These are phyloP conservation scores for Manis crassicaudata DNA, from an alignment of 2,797 vertebrate species.

Conservation along the genomic window DNA sequence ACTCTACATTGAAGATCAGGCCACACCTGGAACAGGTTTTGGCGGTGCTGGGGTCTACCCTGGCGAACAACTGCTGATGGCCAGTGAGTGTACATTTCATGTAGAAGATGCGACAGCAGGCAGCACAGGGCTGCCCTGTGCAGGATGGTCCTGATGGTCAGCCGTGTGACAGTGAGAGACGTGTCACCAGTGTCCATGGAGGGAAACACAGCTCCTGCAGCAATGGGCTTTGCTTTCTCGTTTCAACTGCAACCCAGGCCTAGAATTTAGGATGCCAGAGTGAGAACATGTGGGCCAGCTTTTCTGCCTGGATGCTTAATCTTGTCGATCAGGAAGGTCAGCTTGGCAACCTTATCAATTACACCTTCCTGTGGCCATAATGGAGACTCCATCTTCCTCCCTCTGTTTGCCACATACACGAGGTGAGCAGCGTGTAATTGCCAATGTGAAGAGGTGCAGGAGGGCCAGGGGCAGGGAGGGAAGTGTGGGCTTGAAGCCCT, in stretches of 20 bases:
- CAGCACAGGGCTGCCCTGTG: too few species aligned
- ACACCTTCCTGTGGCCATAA: neutral
- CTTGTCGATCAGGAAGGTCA: neutral
- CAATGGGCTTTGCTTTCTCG: neutral
- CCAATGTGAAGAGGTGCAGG: neutral
- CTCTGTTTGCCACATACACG: neutral
- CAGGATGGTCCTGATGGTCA: neutral
- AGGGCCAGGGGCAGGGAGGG: neutral
- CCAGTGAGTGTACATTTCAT: fast-evolving
- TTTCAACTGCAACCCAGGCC: neutral
- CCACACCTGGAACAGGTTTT: neutral
- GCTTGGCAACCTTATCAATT: neutral
- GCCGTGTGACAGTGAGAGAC: fast-evolving
- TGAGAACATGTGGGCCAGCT: neutral
- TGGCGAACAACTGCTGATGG: neutral
- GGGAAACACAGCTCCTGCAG: neutral
- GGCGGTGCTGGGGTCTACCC: neutral
- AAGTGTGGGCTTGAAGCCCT: too few species aligned
- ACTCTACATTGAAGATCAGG: neutral
- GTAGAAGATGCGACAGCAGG: neutral
- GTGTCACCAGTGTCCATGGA: fast-evolving
- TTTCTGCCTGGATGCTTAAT: neutral
- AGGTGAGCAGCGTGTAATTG: neutral
- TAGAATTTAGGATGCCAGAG: neutral
- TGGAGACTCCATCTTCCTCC: neutral